phyloP scores from a whole-genome alignment of 2,113 vertebrate species.

The Urocynchramus pylzowi region DNA sequence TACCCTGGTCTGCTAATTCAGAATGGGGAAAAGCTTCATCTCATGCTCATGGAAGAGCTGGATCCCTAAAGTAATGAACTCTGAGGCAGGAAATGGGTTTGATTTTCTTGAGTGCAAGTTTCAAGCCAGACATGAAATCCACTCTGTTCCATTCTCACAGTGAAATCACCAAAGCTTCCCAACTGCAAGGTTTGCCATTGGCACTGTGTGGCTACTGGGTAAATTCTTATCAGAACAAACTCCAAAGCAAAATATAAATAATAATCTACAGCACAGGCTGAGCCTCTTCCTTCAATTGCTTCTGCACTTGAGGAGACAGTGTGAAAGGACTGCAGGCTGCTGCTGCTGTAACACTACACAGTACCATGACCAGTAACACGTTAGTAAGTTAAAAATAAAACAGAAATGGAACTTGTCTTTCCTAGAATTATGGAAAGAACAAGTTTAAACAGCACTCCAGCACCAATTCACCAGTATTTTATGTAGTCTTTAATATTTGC shows the following conservation, averaged over 20 bases:
- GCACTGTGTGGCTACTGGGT: not conserved
- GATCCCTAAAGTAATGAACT: not conserved
- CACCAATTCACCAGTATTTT: not conserved
- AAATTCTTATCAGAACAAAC: slow-evolving; percentile 6
- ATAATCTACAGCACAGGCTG: not conserved
- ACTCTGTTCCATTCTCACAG: not conserved
- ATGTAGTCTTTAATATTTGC: not conserved
- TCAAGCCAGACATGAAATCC: not conserved
- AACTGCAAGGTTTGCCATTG: not conserved
- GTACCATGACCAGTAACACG: not conserved
- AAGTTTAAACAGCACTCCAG: not conserved
- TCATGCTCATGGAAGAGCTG: not conserved
- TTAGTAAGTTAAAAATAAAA: not conserved
- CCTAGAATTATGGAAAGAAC: not conserved
- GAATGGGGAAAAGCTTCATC: not conserved
- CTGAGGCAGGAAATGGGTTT: not conserved
- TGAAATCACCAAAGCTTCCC: not conserved
- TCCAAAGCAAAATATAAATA: slow-evolving; percentile 24
- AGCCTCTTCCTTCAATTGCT: slow-evolving; percentile 29
- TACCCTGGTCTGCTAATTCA: not conserved
- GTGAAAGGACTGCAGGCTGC: not conserved
- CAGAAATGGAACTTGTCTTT: not conserved
- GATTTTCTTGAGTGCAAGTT: not conserved
- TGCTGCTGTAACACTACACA: not conserved
- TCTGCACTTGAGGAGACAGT: not conserved